phyloP scores from a whole-genome alignment of 2,797 vertebrate species.

The Sternotherus odoratus region DNA sequence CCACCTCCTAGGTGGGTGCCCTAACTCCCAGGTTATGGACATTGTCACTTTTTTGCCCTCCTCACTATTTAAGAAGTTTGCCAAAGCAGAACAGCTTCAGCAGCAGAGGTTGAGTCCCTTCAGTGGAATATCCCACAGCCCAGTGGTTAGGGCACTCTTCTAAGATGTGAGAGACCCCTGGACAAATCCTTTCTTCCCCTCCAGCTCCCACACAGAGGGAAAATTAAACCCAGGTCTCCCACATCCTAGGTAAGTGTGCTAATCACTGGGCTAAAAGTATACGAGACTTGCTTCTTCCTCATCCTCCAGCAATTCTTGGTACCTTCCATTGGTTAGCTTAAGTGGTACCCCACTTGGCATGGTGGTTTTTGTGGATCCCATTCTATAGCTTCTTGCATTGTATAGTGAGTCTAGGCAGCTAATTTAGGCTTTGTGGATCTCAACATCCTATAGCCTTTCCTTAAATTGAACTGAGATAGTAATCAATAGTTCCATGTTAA shows the following conservation, averaged over 20 bases:
- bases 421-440: neutral
- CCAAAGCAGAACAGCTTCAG: neutral
- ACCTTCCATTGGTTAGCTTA: neutral
- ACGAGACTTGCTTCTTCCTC: neutral
- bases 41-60: neutral
- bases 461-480: neutral
- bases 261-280: neutral
- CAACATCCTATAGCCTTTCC: neutral
- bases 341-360: neutral
- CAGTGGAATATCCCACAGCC: neutral
- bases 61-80: neutral
- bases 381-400: neutral
- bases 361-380: neutral
- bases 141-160: neutral
- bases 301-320: neutral
- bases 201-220: neutral
- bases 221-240: neutral
- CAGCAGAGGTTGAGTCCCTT: neutral
- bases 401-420: neutral
- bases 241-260: neutral
- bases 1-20: neutral
- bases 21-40: neutral
- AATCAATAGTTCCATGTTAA: neutral
- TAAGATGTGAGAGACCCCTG: neutral
- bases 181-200: neutral